Percentiles rank a stretch among this genome's conserved stretches.
These are phyloP conservation scores for Ypsolopha sequella DNA, from an alignment of 2,888 invertebrate genomes.

Conservation along the genomic window DNA sequence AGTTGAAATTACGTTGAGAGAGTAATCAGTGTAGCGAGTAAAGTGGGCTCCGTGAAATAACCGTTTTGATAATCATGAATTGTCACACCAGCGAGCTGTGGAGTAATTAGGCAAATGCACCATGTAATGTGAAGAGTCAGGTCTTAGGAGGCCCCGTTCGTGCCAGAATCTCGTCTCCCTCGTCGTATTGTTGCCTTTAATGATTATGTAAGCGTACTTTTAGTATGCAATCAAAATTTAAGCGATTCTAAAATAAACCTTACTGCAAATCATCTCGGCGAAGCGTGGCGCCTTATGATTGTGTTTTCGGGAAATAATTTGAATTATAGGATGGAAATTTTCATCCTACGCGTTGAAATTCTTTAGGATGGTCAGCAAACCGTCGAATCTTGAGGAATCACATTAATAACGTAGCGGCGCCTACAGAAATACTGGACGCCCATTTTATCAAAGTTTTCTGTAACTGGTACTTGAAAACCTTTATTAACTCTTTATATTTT, in stretches of 20 bases:
- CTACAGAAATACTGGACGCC: too few relatives aligned
- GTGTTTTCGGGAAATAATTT: background rate
- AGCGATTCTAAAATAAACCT: constrained; percentile 58
- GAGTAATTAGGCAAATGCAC: constrained; percentile 65
- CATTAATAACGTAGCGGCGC: too few relatives aligned
- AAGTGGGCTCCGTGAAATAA: constrained; percentile 29
- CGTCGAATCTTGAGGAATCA: too few relatives aligned
- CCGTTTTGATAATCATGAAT: constrained; percentile 53
- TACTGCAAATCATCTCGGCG: constrained; percentile 49
- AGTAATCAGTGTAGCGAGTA: background rate
- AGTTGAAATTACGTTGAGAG: constrained; percentile 19
- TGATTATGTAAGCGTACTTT: constrained; percentile 65
- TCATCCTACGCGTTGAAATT: too few relatives aligned
- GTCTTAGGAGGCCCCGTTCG: constrained; percentile 11
- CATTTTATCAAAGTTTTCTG: too few relatives aligned
- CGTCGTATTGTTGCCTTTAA: constrained; percentile 57
- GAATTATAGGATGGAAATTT: background rate
- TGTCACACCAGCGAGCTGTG: constrained; percentile 56
- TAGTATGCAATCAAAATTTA: constrained; percentile 67
- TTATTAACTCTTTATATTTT: too few relatives aligned
- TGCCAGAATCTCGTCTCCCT: constrained; percentile 18
- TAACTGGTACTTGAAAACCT: too few relatives aligned
- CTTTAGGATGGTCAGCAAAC: too few relatives aligned
- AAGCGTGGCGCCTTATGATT: constrained; percentile 27
- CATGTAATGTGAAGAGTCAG: constrained; percentile 44